Base-by-base conservation (phyloP, 2,797 vertebrate species). In the Falco rusticolus region DNA sequence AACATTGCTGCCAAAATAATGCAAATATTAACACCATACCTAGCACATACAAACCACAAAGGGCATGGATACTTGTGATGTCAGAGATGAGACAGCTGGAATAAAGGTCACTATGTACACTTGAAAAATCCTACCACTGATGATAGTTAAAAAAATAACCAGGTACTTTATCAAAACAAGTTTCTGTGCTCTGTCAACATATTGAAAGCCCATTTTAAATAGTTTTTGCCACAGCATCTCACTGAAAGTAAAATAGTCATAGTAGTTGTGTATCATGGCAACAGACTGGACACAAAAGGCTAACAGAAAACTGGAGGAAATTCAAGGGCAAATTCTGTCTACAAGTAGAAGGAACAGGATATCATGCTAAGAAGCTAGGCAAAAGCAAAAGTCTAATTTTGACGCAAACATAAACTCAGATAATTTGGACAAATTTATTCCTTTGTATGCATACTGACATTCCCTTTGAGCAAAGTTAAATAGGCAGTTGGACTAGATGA, bases 401-500 rank as follows among this genome's bases (percentile, higher is more conserved):
- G 89, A 48, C 0, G 2, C 6, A 60, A 90, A 70, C 10, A 70
- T 13, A 70, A 84, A 69, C 16, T 69, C 24, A 66, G 19, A 5
- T 48, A 85, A 75, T 15, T 28, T 47, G 16, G 48, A 51, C 14
- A 50, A 29, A 31, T 22, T 18, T 18, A 76, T 34, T 76, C 13
- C 13, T 88, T 76, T 34, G 22, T 28, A 34, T 7, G 33, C 13
- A 28, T 3, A 16, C 39, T 29, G 53, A 71, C 20, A 83, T 15
- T 66, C 29, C 6, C 17, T 34, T 0, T 7, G 16, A 41, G 28
- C 17, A 59, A 66, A 63, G 21, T 56, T 48, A 80, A 56, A 70
- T 0, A 47, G 22, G 22, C 15, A 71, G 18, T 4, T 20, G 43
- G 39, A 75, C 2, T 2, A 71, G 18, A 24, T 9, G 12, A 69